A percentile compares a stretch with the other conserved stretches of the same genome.
Evolutionary conservation across 2,113 vertebrate genomes (phyloP).

Genomic region (Malurus melanocephalus): DNA sequence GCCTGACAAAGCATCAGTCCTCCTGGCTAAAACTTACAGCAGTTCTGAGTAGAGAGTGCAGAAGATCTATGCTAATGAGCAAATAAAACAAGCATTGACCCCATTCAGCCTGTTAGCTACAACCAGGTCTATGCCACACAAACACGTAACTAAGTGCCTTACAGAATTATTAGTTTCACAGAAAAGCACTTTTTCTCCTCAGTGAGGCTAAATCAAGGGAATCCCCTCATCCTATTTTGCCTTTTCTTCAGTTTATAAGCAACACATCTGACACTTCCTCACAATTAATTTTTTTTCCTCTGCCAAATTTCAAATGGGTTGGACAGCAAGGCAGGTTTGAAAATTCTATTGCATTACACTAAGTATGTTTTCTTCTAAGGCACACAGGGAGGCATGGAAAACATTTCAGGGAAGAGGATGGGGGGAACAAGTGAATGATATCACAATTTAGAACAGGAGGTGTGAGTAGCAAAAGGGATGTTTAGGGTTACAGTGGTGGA

Average conservation of each 20-base stretch:
- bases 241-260: neutral
- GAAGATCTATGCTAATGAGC: neutral
- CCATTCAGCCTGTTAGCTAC: neutral
- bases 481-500: neutral
- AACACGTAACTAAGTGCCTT: rapidly evolving
- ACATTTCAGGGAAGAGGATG: neutral
- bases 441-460: neutral
- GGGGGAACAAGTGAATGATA: neutral
- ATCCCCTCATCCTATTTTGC: neutral
- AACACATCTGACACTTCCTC: neutral
- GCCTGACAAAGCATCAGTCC: neutral
- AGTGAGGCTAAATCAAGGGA: neutral
- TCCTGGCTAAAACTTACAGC: neutral
- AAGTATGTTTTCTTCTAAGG: neutral
- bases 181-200: neutral
- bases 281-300: neutral
- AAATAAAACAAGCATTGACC: neutral
- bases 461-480: rapidly evolving
- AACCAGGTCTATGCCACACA: neutral
- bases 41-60: neutral
- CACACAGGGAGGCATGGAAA: neutral
- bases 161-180: neutral
- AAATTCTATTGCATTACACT: neutral
- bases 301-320: neutral
- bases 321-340: neutral